A percentile compares a stretch with the other conserved stretches of the same genome.
Conservation (phyloP, 1,140 invertebrate genomes). For the Vanessa tameamea region DNA sequence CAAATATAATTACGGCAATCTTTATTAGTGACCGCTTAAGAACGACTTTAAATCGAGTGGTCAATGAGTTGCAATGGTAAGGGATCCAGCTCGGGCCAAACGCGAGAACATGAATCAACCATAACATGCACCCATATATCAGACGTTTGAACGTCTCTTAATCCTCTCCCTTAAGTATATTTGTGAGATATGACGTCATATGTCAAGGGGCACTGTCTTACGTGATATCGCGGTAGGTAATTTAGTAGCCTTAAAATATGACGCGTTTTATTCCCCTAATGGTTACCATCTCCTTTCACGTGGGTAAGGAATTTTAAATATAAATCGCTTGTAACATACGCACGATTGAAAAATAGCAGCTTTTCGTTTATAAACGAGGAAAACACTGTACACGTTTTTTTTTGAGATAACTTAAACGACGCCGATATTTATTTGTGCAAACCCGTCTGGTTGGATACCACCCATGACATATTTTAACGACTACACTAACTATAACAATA, state of each 20-base stretch:
- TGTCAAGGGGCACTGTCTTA: slow-evolving; percentile 59
- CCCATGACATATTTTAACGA: too few species aligned
- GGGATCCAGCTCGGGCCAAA: slow-evolving; percentile 30
- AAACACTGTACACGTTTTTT: not conserved
- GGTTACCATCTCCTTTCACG: slow-evolving; percentile 12
- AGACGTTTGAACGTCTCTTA: slow-evolving; percentile 59
- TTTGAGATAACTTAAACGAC: not conserved
- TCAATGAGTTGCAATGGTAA: slow-evolving; percentile 21
- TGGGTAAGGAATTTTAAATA: slow-evolving; percentile 32
- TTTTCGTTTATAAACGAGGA: not conserved
- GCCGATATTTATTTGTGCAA: too few species aligned
- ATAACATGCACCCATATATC: slow-evolving; percentile 57
- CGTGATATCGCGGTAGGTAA: slow-evolving; percentile 53
- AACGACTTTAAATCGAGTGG: not conserved
- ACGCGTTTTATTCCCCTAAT: slow-evolving; percentile 33
- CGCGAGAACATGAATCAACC: slow-evolving; percentile 53
- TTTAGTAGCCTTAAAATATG: slow-evolving; percentile 44
- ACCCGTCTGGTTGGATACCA: too few species aligned
- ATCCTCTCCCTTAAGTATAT: slow-evolving; percentile 63
- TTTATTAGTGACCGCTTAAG: not conserved
- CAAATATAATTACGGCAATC: not conserved
- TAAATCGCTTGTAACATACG: slow-evolving; percentile 13
- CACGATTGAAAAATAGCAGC: slow-evolving; percentile 1
- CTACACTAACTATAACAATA: too few species aligned
- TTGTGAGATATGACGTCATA: slow-evolving; percentile 67